Base-by-base conservation (phyloP, 2,888 invertebrate genomes). In the Pyrgus malvae region DNA sequence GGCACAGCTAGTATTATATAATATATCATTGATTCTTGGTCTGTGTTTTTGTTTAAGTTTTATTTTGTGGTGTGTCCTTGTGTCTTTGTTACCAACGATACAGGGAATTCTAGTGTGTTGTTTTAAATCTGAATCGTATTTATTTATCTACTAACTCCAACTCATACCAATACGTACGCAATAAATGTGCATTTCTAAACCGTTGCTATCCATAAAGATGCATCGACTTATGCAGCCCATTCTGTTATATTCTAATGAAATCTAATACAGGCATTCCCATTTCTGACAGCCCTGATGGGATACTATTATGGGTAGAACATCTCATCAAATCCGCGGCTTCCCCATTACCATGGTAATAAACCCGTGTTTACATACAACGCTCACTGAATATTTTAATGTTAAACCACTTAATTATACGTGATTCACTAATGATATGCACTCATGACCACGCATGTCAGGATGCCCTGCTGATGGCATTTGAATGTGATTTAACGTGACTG, bases 331-430 rank as follows among this genome's bases (percentile, higher is more conserved):
- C 38, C 11, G 45, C 45, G 45, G 53, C 23, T 40, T 27, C 31
- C 37, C 51, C 45, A 53, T 53, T 53, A 46, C 38, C 29, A 53
- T 54, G 54, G 40, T 46, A 54, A 54, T 54, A 54, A 40, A 8
- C 23, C 38, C 27, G 12, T 38, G 45, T 31, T 46, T 54, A 31
- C 40, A 46, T 48, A 16, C 27, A n/a, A 54, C 46, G 54, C 40
- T 38, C 16, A 31, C 38, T 46, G 46, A 40, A 54, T 54, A 54
- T 11, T 31, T 54, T 33, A 46, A 38, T 33, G 23, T 45, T 38
- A 31, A 53, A 21, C 46, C 54, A 33, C 31, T 40, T 19, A 46
- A 46, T 54, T 54, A 54, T 54, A 31, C 23, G 6, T 19, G 33
- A 54, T 33, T 54, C 9, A 54, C 16, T 29, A 45, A 37, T 4